Evolutionary conservation across 2,113 vertebrate genomes (phyloP), one percentile per base, ranked within the genome.

Genomic region (Phoenicopterus ruber): DNA sequence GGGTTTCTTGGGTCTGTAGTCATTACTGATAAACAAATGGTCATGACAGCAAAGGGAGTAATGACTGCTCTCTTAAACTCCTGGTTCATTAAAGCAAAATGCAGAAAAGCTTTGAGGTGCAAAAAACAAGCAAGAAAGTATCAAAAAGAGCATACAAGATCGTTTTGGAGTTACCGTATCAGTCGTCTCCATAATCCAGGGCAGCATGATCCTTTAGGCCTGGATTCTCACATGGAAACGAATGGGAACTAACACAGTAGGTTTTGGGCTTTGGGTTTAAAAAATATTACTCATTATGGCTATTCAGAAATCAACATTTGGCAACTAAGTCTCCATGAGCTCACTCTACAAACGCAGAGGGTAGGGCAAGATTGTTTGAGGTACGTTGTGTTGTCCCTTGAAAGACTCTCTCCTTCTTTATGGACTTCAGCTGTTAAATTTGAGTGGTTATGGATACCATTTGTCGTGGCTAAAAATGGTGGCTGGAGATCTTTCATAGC

Each of bases 271-370:
- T 69, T 82, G n/a, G n/a, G n/a, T n/a, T n/a, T n/a, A n/a, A 71
- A 55, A 73, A 47, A 66, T 3, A 0, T 34, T 47, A 16, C n/a
- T 81, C 40, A 22, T 52, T 50, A 57, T 52, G 5, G 22, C 38
- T 78, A 3, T 82, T 85, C 34, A 25, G 13, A 58, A 49, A 29
- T 50, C 31, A 81, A 40, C 16, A 36, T 91, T 81, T 88, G 25
- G 7, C 52, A 81, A 26, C 8, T 9, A 85, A 44, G 31, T 21
- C 26, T 28, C 31, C 52, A 17, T 65, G 59, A 82, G 19, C 26
- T 61, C 8, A 18, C 8, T 6, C 49, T 29, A 4, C 7, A 63
- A 32, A 28, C 0, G 1, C 17, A 3, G 7, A 54, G 44, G 10
- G 17, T 17, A 47, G 22, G 26, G 8, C 22, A 54, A 52, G 36